Evolutionary conservation across 2,113 vertebrate species (phyloP).

Genomic region (Meles meles): DNA sequence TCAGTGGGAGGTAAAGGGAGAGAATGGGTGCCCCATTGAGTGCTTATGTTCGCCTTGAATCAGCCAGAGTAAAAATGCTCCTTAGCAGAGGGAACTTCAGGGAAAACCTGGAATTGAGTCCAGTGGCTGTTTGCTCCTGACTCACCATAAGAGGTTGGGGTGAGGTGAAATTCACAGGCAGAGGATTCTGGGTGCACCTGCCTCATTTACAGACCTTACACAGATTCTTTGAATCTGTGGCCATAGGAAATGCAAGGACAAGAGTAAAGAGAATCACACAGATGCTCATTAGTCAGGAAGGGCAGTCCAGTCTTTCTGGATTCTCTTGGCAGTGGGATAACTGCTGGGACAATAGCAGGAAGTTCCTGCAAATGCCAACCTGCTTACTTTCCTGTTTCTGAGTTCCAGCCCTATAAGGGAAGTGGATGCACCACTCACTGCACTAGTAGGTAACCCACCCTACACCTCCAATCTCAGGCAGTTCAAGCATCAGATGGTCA

Average conservation of each 20-base stretch:
- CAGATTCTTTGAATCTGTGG: not conserved
- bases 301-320: not conserved
- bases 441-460: not conserved
- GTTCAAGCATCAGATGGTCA: not conserved
- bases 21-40: accelerated
- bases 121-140: not conserved
- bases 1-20: not conserved
- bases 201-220: too few relatives aligned
- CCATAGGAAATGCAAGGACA: accelerated
- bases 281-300: not conserved
- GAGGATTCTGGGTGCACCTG: not conserved
- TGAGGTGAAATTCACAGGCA: not conserved
- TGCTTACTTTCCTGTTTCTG: not conserved
- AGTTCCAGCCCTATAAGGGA: not conserved
- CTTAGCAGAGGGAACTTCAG: not conserved
- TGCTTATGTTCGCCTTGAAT: not conserved
- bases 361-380: not conserved
- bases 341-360: accelerated
- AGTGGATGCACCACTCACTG: not conserved
- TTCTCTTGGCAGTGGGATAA: not conserved
- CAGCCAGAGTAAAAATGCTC: not conserved
- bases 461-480: not conserved
- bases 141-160: not conserved
- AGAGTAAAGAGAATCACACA: not conserved
- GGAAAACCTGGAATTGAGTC: not conserved